Evolutionary conservation across 2,797 vertebrate species (phyloP), one percentile per base, ranked within the genome.

Genomic region (Crocidura indochinensis): DNA sequence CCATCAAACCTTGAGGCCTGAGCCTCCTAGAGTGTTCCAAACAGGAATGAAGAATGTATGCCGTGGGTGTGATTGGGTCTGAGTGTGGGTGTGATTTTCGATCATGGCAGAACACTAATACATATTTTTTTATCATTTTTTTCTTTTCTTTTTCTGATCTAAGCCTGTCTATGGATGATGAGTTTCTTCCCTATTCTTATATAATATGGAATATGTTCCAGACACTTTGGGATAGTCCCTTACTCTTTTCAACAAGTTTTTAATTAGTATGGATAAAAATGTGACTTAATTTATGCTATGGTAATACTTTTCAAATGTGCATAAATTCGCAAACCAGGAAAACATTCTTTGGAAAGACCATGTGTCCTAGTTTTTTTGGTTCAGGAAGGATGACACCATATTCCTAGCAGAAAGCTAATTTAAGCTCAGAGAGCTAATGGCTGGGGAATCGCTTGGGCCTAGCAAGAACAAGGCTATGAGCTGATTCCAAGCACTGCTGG

Each of bases 291-390:
- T 81, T 87, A 91, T 84, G 84, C 53, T 38, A 84, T 6, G 8
- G 24, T 67, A 75, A 89, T 46, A 82, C 29, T 89, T 92, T 78
- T 60, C 71, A 84, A 82, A 82, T 91, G 69, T 78, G 64, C 67
- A 72, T 72, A 88, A 91, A 85, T 64, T 85, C n/a, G 69, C 46
- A 78, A 78, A 62, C 51, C 47, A 82, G 83, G 67, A 87, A 95
- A 29, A 81, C 84, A 65, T 12, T 84, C 51, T 90, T 68, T 73
- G 20, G 80, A 53, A 87, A 87, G 72, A 65, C 17, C 29, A 27
- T 1, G 8, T 92, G 88, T 62, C 75, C 56, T 82, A 72, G 68
- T 51, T 68, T 91, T 74, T 72, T 51, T 29, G n/a, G 44, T 73
- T 75, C 62, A 85, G 76, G 67, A 90, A 56, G 22, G 51, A 44